Evolutionary conservation across 2,797 vertebrate genomes (phyloP).

Genomic region (Eulemur coronatus): DNA sequence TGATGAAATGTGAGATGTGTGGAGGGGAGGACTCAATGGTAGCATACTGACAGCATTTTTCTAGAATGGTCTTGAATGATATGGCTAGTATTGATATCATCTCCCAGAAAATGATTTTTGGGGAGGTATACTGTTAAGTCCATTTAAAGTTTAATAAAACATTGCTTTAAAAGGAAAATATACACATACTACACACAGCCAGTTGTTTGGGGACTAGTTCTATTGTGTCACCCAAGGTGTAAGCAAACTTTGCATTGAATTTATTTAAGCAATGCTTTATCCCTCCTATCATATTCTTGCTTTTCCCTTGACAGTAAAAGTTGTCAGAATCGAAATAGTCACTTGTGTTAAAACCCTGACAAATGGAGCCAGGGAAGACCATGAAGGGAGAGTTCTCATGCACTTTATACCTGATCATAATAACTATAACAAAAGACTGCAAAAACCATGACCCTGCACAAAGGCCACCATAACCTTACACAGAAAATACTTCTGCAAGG

Average conservation of each 20-base stretch:
- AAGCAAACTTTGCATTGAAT: background rate
- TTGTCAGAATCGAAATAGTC: background rate
- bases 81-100: background rate
- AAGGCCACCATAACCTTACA: background rate
- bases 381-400: background rate
- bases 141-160: background rate
- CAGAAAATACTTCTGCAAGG: background rate
- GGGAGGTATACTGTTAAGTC: background rate
- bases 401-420: background rate
- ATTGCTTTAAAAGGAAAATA: background rate
- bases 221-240: background rate
- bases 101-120: background rate
- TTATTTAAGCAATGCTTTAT: background rate
- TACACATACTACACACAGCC: background rate
- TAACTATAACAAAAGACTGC: background rate
- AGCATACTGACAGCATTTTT: background rate
- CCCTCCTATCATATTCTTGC: background rate
- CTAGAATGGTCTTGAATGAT: background rate
- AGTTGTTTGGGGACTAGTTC: background rate
- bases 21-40: background rate
- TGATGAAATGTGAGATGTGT: background rate
- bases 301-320: background rate
- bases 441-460: background rate
- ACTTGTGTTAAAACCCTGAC: background rate
- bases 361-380: background rate